A percentile compares a stretch with the other conserved stretches of the same genome.
Conservation (phyloP, 2,797 vertebrate species). For the Coracias cyanogaster region DNA sequence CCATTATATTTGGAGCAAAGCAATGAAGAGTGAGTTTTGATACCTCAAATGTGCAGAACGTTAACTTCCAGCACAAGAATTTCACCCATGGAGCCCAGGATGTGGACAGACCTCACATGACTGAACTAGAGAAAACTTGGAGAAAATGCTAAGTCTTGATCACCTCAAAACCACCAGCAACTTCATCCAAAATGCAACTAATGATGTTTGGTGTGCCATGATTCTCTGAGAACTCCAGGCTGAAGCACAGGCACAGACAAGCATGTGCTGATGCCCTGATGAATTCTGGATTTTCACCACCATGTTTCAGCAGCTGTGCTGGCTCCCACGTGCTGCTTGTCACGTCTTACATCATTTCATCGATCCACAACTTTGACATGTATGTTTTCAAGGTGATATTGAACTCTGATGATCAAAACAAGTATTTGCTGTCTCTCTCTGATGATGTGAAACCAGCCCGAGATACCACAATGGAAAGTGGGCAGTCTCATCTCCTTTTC, state of each 20-base stretch:
- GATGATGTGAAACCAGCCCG: neutral
- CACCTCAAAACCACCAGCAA: neutral
- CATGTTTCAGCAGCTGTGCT: accelerated
- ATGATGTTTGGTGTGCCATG: accelerated
- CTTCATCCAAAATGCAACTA: neutral
- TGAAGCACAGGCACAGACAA: neutral
- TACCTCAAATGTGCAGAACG: accelerated
- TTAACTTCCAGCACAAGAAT: neutral
- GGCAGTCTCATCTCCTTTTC: neutral
- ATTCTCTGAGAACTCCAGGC: accelerated
- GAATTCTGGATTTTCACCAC: neutral
- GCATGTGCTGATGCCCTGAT: accelerated
- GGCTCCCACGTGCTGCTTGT: neutral
- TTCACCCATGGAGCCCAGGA: accelerated
- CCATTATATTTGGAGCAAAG: too few relatives aligned
- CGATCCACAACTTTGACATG: accelerated
- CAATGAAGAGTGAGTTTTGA: accelerated
- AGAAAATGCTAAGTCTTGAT: neutral
- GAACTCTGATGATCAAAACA: accelerated
- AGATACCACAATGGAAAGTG: accelerated
- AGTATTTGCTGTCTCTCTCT: neutral
- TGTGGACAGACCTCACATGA: neutral
- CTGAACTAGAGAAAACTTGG: neutral
- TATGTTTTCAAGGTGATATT: neutral
- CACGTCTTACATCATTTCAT: accelerated